These are phyloP conservation scores for Peromyscus leucopus DNA, from an alignment of 2,113 vertebrate genomes.

Conservation along the genomic window DNA sequence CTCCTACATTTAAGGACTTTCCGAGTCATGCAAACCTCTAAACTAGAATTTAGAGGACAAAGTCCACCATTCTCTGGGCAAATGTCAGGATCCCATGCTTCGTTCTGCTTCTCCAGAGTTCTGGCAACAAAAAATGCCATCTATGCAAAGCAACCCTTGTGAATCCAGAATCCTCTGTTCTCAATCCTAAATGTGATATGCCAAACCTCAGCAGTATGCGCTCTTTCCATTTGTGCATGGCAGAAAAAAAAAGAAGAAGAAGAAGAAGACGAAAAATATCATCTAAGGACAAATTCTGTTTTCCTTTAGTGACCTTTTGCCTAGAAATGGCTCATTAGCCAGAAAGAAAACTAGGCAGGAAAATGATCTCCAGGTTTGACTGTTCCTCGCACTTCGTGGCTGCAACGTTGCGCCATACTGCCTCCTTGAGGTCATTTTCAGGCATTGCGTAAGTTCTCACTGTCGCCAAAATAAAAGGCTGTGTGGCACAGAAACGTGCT, in stretches of 20 bases:
- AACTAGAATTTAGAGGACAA: neutral
- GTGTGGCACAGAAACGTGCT: neutral
- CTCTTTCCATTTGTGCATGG: neutral
- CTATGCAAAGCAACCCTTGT: neutral
- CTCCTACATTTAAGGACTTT: neutral
- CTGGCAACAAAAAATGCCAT: neutral
- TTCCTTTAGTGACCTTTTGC: conserved; percentile 62
- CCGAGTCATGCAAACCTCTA: neutral
- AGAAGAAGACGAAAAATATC: neutral
- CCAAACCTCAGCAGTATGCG: neutral
- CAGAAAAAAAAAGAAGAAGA: neutral
- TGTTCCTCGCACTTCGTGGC: fast-evolving
- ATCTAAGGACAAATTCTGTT: conserved; percentile 14
- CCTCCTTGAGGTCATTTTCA: conserved; percentile 52
- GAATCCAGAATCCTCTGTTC: neutral
- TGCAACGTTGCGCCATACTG: neutral
- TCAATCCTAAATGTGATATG: neutral
- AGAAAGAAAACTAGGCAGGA: conserved; percentile 29
- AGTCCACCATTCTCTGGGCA: neutral
- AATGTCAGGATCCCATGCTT: neutral
- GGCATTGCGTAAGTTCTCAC: neutral
- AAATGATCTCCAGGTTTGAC: neutral
- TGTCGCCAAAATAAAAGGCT: neutral
- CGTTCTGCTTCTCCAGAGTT: neutral
- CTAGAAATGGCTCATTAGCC: conserved; percentile 49